Evolutionary conservation across 2,113 vertebrate genomes (phyloP), one percentile per base, ranked within the genome.

Genomic region (Phoenicopterus ruber): DNA sequence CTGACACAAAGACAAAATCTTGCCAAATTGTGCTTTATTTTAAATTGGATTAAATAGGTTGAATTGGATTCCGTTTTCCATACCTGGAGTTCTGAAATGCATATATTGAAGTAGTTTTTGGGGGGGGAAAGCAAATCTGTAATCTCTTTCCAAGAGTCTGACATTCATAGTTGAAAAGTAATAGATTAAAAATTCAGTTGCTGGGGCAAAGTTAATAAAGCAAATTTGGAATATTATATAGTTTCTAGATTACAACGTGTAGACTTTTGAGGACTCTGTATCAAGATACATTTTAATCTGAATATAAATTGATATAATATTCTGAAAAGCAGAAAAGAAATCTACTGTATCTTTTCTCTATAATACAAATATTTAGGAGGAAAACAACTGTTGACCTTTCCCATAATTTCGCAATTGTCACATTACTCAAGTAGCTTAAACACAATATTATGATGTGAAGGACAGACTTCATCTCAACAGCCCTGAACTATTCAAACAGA

Each of bases 341-440:
- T 40, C n/a, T 82, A 16, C 47, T 63, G 26, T 78, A 50, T 49
- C 29, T 87, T 57, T 86, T 74, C 89, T 46, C 46, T 82, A 40
- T 59, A 55, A 15, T 59, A 76, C 62, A 96, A 83, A 93, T 95
- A 85, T 97, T 98, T 97, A 92, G 52, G 76, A 78, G 65, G 55
- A 88, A 92, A 87, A 69, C 73, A 94, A 47, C 36, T n/a, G 13
- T 81, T 93, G 93, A 77, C 96, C 59, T 96, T 95, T 97, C 69
- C 34, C 50, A 29, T 57, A 78, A 62, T 96, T 96, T 90, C 14
- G 3, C 88, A 92, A 91, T 46, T 49, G 52, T 40, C 73, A 47
- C 82, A 63, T 95, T 97, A 71, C 44, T 80, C 58, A 93, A 78
- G 46, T 50, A 66, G 70, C 73, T 96, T 88, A 70, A 86, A 93